phyloP scores from a whole-genome alignment of 2,888 invertebrate species.

The Mythimna ferrago region DNA sequence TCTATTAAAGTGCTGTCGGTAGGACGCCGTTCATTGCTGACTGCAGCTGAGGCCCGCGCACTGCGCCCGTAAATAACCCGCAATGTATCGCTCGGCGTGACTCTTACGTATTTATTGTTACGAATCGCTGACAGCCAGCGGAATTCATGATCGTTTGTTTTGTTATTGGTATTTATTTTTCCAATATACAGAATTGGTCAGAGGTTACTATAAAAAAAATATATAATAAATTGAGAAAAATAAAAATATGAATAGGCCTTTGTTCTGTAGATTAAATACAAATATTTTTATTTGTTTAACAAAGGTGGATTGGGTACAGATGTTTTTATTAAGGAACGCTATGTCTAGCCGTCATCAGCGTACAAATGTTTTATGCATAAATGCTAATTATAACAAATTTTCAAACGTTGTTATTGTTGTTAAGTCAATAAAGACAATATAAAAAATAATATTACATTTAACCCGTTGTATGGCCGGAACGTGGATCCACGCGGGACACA shows the following conservation, averaged over 20 bases:
- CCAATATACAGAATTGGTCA: not conserved
- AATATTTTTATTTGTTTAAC: no score
- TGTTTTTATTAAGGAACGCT: no score
- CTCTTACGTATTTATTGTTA: slow-evolving; percentile 57
- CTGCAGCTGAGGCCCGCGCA: slow-evolving; percentile 61
- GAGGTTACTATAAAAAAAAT: not conserved
- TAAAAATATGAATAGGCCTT: not conserved
- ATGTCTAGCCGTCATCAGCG: no score
- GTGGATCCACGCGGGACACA: no score
- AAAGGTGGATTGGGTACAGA: no score
- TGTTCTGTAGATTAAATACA: not conserved
- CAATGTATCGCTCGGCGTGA: slow-evolving; percentile 53
- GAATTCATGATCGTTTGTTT: slow-evolving; percentile 48
- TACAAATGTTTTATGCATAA: no score
- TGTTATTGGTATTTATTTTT: slow-evolving; percentile 28
- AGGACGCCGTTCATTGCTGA: slow-evolving; percentile 62
- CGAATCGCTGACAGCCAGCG: slow-evolving; percentile 47
- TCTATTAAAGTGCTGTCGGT: slow-evolving; percentile 64
- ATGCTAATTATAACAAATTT: no score
- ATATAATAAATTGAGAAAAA: not conserved
- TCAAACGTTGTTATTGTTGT: no score
- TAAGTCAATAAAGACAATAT: no score
- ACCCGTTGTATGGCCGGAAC: no score
- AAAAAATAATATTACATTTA: no score
- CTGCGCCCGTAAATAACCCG: slow-evolving; percentile 64